Base-by-base conservation (phyloP, 2,113 vertebrate genomes). In the Ptilonorhynchus violaceus region DNA sequence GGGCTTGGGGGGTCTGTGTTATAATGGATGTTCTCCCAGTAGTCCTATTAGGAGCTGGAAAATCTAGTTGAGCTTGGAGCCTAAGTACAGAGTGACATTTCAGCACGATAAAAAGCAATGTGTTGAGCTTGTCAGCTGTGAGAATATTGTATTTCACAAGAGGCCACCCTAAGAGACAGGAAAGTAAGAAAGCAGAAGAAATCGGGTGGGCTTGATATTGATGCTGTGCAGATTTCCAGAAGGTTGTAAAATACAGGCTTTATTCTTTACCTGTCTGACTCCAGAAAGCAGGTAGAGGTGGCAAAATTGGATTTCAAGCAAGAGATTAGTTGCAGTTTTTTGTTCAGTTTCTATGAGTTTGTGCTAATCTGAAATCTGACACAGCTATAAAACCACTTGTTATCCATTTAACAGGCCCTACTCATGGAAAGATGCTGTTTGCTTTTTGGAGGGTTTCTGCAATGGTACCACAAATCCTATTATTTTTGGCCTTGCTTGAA, bases 371-470 rank as follows among this genome's bases (percentile, higher is more conserved):
- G 46, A 70, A 47, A 85, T 97, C 76, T 89, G 87, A 77, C 12
- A 20, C 70, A 93, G 66, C 70, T 94, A 15, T 80, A 64, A 89
- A 92, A 93, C 89, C 79, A 73, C 59, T 89, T 92, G 95, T 82
- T 91, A 49, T 37, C 52, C 52, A 59, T 33, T 64, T 52, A 95
- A 47, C 52, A 85, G 58, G 47, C 80, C 60, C 39, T 53, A 33
- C 24, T 89, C n/a, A 23, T 27, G 74, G 90, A 31, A n/a, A 90
- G 85, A 79, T 37, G 30, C 55, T 59, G 22, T 15, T 52, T 70
- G 44, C 6, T 83, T 55, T 30, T 69, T 69, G 85, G 46, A 68
- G 49, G 15, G 15, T 63, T 58, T 39, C 35, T 81, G 27, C 72
- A 80, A 1, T 52, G 35, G 44, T 21, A 4, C 23, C 37, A 79